Evolutionary conservation across 1,140 invertebrate genomes (phyloP).

Genomic region (Bemisia tabaci): DNA sequence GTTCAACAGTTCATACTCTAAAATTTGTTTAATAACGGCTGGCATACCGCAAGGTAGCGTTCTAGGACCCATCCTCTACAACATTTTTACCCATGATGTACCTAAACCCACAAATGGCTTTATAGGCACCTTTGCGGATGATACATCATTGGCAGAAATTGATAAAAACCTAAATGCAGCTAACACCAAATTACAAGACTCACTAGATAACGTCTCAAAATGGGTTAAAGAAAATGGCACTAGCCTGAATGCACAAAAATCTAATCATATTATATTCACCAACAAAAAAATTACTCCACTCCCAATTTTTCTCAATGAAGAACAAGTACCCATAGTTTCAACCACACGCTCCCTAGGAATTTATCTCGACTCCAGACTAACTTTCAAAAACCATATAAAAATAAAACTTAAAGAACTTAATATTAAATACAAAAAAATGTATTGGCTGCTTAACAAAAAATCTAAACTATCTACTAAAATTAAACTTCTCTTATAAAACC

Average conservation of each 20-base stretch:
- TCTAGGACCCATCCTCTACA: neutral
- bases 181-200: neutral
- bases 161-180: neutral
- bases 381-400: constrained; percentile 3
- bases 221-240: neutral
- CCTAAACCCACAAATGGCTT: neutral
- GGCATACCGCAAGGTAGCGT: neutral
- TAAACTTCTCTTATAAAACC: constrained; percentile 25
- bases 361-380: constrained; percentile 3
- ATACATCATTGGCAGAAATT: neutral
- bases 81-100: neutral
- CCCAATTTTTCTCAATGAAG: neutral
- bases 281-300: neutral
- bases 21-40: neutral
- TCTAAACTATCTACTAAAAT: constrained; percentile 20
- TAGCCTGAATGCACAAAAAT: neutral
- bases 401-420: neutral
- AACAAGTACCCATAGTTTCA: neutral
- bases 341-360: constrained; percentile 4
- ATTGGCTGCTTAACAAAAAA: constrained; percentile 20
- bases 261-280: neutral
- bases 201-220: neutral
- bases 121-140: neutral
- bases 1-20: neutral
- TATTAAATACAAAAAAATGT: constrained; percentile 8